Evolutionary conservation across 2,113 vertebrate species (phyloP), one percentile per base, ranked within the genome.

Genomic region (Dipodomys merriami): DNA sequence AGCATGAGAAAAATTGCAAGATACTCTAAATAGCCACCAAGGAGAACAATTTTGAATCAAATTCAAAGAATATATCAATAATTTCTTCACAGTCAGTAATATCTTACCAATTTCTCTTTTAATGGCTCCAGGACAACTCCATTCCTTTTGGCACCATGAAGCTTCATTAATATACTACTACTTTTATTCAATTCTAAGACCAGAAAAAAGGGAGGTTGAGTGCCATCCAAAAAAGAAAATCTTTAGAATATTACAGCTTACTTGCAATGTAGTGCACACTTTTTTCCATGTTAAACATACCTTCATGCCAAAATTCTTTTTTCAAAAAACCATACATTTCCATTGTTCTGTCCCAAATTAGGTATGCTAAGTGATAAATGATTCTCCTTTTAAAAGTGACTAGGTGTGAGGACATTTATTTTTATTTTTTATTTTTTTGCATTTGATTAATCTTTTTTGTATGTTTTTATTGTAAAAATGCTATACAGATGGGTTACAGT

Each of bases 21-120:
- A 22, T 1, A n/a, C 30, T 78, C 88, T 86, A 90, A 96, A 88
- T 53, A 91, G 35, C 16, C 76, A 90, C 39, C 12, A 83, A 68
- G 35, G 79, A 95, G 80, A 94, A 92, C 46, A 85, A 91, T 44
- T 95, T 73, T 95, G 82, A 94, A 88, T 90, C 83, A 94, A 92
- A 93, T 74, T 93, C 30, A 94, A 90, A 88, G 39, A 86, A 78
- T 73, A 77, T 83, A 49, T 1, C 27, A 78, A 83, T 71, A 95
- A 77, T 80, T 18, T 82, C 60, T 89, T 95, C 29, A 67, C 65
- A 53, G 5, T 83, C 74, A 64, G 53, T 91, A 74, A 84, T 95
- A 94, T 94, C 74, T 92, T 86, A 95, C 68, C 83, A 86, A 64
- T 86, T 94, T 93, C 35, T 85, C 44, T 94, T 88, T 88, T 90